phyloP scores from a whole-genome alignment of 2,888 invertebrate genomes.

The Apodemia zela region DNA sequence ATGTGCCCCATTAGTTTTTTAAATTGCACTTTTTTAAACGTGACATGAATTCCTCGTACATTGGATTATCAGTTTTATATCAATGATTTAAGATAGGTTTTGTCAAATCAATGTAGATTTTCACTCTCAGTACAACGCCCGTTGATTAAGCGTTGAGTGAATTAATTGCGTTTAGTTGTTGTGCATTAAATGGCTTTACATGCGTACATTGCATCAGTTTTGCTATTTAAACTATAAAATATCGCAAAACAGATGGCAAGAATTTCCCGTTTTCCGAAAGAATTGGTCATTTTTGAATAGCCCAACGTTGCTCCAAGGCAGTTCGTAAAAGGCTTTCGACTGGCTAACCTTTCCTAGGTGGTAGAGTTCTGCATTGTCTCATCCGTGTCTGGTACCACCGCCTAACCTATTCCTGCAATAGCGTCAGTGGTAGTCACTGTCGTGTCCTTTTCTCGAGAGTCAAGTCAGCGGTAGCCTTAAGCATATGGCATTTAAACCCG shows the following conservation, averaged over 20 bases:
- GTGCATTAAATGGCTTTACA: conserved; percentile 8
- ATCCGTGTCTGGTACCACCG: too few relatives aligned
- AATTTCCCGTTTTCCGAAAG: too few relatives aligned
- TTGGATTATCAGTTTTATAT: conserved; percentile 19
- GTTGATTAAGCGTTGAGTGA: conserved; percentile 25
- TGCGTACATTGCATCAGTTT: background rate
- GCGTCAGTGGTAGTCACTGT: too few relatives aligned
- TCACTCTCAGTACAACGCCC: conserved; percentile 35
- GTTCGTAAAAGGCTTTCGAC: too few relatives aligned
- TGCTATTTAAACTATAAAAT: background rate
- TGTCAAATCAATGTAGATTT: conserved; percentile 23
- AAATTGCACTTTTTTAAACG: conserved; percentile 6
- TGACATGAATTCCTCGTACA: background rate
- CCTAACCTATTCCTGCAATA: too few relatives aligned
- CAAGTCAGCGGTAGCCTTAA: too few relatives aligned
- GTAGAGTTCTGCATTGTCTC: too few relatives aligned
- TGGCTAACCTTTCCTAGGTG: too few relatives aligned
- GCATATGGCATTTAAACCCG: too few relatives aligned
- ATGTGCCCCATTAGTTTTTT: conserved; percentile 14
- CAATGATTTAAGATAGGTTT: conserved; percentile 23
- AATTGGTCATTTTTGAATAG: too few relatives aligned
- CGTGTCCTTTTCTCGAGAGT: too few relatives aligned
- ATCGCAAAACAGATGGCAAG: background rate
- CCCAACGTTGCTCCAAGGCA: too few relatives aligned
- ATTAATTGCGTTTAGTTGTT: conserved; percentile 25